Percentiles rank a stretch among this genome's conserved stretches.
These are phyloP conservation scores for Venusia cambrica DNA, from an alignment of 2,888 invertebrate genomes.

Conservation along the genomic window DNA sequence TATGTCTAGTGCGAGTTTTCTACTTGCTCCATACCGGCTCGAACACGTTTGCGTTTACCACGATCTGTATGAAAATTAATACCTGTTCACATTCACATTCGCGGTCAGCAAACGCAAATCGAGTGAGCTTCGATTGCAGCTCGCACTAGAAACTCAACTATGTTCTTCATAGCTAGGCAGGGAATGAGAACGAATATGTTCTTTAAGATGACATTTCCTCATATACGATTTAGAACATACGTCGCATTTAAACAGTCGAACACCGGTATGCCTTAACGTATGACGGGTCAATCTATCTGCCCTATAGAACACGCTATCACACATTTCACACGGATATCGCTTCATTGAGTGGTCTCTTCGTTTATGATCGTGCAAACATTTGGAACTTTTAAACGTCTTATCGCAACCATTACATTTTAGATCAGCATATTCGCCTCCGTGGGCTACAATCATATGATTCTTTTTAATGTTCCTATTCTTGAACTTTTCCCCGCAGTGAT, in stretches of 20 bases:
- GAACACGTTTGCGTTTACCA: too few species aligned
- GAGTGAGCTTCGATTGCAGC: too few species aligned
- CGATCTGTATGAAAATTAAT: too few species aligned
- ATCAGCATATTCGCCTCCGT: conserved; percentile 18
- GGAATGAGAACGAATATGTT: conserved; percentile 19
- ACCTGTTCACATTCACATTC: too few species aligned
- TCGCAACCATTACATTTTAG: conserved; percentile 20
- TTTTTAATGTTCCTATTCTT: conserved; percentile 34
- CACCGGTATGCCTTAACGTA: conserved; percentile 14
- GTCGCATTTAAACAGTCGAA: conserved; percentile 15
- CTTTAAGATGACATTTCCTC: conserved; percentile 17
- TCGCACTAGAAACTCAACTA: too few species aligned
- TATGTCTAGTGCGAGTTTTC: too few species aligned
- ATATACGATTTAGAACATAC: conserved; percentile 15
- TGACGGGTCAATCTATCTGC: conserved; percentile 6
- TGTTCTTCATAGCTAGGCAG: too few species aligned
- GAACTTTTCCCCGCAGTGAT: conserved; percentile 39
- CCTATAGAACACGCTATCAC: conserved; percentile 49
- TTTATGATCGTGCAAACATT: conserved; percentile 17
- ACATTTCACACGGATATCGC: conserved; percentile 46
- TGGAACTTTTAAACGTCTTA: conserved; percentile 16
- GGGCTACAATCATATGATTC: conserved; percentile 15
- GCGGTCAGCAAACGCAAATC: too few species aligned
- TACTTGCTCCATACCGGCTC: too few species aligned
- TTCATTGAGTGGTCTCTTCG: conserved; percentile 17